phyloP scores from a whole-genome alignment of 23 tunicate genomes.

The Clavelina lepadiformis region DNA sequence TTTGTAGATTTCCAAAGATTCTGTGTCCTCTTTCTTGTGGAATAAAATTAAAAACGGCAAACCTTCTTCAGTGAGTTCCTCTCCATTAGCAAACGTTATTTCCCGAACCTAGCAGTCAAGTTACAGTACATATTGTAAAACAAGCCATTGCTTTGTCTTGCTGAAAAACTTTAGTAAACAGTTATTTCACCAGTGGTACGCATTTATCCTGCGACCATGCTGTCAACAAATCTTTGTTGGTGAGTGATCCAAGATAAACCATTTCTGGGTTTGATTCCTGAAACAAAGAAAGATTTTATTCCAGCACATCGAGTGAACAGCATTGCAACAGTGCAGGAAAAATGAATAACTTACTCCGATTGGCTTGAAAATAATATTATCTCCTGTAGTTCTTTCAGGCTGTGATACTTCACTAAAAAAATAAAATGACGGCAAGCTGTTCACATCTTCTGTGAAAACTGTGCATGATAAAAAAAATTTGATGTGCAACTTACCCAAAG shows the following conservation, averaged over 20 bases:
- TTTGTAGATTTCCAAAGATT: slow-evolving; percentile 66
- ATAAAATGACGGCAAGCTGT: neutral
- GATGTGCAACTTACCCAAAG: slow-evolving; percentile 82
- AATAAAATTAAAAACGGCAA: slow-evolving; percentile 93
- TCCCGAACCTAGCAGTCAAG: slow-evolving; percentile 79
- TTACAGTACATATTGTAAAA: too few relatives aligned
- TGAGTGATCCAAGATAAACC: slow-evolving; percentile 84
- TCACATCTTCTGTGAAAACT: slow-evolving; percentile 15
- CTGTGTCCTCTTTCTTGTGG: slow-evolving; percentile 95
- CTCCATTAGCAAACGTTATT: slow-evolving; percentile 96
- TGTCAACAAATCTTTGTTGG: slow-evolving; percentile 58
- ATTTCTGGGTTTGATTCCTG: slow-evolving; percentile 64
- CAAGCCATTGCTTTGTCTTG: too few relatives aligned
- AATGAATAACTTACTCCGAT: slow-evolving; percentile 37
- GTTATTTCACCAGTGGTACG: slow-evolving; percentile 84
- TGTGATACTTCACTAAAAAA: slow-evolving; percentile 58
- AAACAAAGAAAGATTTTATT: neutral
- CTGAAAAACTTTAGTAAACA: too few relatives aligned
- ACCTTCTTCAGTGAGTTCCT: slow-evolving; percentile 98
- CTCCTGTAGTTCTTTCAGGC: slow-evolving; percentile 83
- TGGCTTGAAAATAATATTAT: slow-evolving; percentile 80
- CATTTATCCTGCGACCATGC: slow-evolving; percentile 97
- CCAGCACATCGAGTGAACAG: too few relatives aligned
- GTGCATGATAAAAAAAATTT: slow-evolving; percentile 1
- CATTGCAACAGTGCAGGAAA: too few relatives aligned